phyloP scores from a whole-genome alignment of 2,113 vertebrate species.

The Hippolais icterina region DNA sequence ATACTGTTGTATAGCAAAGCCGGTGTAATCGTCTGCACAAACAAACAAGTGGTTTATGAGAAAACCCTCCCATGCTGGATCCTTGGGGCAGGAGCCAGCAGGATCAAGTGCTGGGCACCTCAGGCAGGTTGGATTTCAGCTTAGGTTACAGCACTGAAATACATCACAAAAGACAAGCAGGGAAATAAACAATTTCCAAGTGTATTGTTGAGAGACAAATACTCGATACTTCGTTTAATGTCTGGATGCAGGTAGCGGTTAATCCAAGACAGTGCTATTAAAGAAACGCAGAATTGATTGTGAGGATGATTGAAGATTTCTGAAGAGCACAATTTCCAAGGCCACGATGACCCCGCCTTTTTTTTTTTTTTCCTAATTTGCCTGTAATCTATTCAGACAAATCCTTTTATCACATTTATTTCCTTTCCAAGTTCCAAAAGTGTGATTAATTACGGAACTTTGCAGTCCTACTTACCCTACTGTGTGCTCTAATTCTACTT shows the following conservation, averaged over 20 bases:
- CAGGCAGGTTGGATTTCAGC: neutral
- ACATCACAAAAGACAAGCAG: neutral
- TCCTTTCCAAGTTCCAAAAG: conserved; percentile 56
- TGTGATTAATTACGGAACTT: conserved; percentile 71
- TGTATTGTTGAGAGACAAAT: conserved; percentile 67
- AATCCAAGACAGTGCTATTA: conserved; percentile 57
- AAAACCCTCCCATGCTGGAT: neutral
- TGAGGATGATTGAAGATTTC: conserved; percentile 65
- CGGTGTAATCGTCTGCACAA: conserved; percentile 71
- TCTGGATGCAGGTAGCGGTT: conserved; percentile 51
- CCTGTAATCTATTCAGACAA: conserved; percentile 67
- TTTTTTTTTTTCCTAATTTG: conserved; percentile 33
- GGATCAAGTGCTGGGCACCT: neutral
- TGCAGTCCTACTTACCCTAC: conserved; percentile 21
- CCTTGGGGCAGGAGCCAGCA: neutral
- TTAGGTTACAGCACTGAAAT: conserved; percentile 30
- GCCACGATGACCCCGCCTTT: conserved; percentile 20
- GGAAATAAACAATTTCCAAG: conserved; percentile 63
- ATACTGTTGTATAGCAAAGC: conserved; percentile 46
- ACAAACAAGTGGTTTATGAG: conserved; percentile 69
- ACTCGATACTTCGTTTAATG: conserved; percentile 62
- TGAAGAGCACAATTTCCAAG: conserved; percentile 61
- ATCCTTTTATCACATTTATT: conserved; percentile 67
- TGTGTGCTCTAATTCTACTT: conserved; percentile 53
- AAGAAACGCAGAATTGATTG: conserved; percentile 68